Base-by-base conservation (phyloP, 2,888 invertebrate genomes). In the Phortica okadai region DNA sequence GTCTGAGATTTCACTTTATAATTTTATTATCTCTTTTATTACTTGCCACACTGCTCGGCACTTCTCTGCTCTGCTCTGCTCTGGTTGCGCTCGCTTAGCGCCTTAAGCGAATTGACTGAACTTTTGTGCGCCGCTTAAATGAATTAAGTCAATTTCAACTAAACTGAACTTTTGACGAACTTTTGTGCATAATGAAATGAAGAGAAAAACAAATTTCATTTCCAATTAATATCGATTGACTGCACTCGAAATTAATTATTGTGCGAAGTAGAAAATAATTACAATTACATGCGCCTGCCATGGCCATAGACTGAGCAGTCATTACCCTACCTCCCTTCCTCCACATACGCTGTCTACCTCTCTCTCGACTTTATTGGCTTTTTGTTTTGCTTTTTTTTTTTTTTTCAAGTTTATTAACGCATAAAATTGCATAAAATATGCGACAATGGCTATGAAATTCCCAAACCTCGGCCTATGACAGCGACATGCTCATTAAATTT, bases 81-180 rank as follows among this genome's bases (percentile, higher is more conserved):
- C 21, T 21, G 21, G 21, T 21, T 21, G 21, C 21, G 21, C 21
- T 4, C 33, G 33, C 33, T 33, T 33, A 33, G 33, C 33, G 33
- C 33, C 33, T 33, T 33, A 33, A 33, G 33, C 33, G 33, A 4
- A 33, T 33, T 33, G 33, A 33, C 4, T 50, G 50, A 50, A 70
- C 54, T 54, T n/a, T 54, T 56, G 45, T 56, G 25, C 25, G 56
- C 70, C 14, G 41, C 54, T 50, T 41, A 6, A 16, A 54, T 33
- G 25, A 72, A 72, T 72, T 72, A 72, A 56, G 70, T 45, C 8
- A 16, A 56, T 72, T 72, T 72, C 54, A 72, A 56, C 54, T 72
- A 14, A 25, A 33, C 5, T 56, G 56, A 56, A 14, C 16, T 14
- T 50, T 50, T 8, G 50, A 50, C 50, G 50, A 50, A 50, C 50